Evolutionary conservation across 2,888 invertebrate genomes (phyloP).

Genomic region (Drosophila macrospina): DNA sequence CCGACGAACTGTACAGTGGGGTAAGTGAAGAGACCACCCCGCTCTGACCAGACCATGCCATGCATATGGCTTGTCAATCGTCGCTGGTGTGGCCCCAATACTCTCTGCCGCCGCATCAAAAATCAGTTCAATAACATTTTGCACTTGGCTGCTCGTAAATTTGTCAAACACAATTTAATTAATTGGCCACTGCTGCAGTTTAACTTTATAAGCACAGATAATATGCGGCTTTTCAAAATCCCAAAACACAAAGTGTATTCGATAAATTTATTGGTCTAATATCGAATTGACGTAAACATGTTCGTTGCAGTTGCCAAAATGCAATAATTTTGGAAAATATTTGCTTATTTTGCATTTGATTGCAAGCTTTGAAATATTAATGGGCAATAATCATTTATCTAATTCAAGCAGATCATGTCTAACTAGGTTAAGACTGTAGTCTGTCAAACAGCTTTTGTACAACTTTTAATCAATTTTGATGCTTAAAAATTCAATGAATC

Average conservation of each 20-base stretch:
- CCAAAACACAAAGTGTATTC: constrained; percentile 30
- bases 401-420: constrained; percentile 21
- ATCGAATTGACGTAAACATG: constrained; percentile 50
- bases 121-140: constrained; percentile 81
- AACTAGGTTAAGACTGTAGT: constrained; percentile 10
- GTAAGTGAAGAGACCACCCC: constrained; percentile 50
- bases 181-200: constrained; percentile 73
- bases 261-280: constrained; percentile 22
- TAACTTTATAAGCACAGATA: constrained; percentile 25
- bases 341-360: constrained; percentile 12
- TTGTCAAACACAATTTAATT: constrained; percentile 73
- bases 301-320: constrained; percentile 23
- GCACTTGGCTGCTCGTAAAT: constrained; percentile 73
- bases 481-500: constrained; percentile 12
- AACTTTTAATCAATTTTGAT: constrained; percentile 7
- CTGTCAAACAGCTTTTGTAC: constrained; percentile 14
- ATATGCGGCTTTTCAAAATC: constrained; percentile 38
- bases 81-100: constrained; percentile 69
- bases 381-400: constrained; percentile 11
- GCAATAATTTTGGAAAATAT: constrained; percentile 24
- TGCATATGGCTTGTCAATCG: constrained; percentile 68
- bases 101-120: constrained; percentile 51
- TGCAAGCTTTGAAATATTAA: constrained; percentile 17
- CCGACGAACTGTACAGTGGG: constrained; percentile 76
- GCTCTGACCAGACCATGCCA: constrained; percentile 1